A percentile compares a stretch with the other conserved stretches of the same genome.
Conservation (phyloP, 2,888 invertebrate genomes). For the Lysandra coridon region DNA sequence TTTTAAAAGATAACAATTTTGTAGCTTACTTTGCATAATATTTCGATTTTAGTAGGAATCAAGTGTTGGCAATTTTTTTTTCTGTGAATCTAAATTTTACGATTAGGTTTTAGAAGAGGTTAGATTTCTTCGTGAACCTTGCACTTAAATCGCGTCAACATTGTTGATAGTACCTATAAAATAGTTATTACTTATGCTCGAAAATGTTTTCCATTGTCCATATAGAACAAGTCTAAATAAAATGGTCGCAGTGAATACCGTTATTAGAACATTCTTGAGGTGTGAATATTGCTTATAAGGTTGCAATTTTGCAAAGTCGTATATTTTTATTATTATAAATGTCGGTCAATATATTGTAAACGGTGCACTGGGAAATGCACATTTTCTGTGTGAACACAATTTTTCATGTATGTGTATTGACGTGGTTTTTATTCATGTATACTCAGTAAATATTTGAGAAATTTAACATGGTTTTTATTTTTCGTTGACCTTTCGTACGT, state of each 20-base stretch:
- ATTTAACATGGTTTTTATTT: conserved; percentile 46
- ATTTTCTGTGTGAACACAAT: conserved; percentile 64
- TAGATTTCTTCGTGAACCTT: background rate
- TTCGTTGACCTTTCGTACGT: background rate
- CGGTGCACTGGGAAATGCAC: conserved; percentile 61
- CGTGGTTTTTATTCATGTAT: conserved; percentile 73
- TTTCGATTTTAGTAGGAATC: background rate
- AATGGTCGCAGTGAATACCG: conserved; percentile 34
- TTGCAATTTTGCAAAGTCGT: conserved; percentile 36
- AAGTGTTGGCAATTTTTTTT: background rate
- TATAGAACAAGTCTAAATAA: background rate
- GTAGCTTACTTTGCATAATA: background rate
- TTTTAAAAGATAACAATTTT: background rate
- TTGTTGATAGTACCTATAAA: background rate
- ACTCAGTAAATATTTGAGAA: conserved; percentile 67
- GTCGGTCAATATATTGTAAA: conserved; percentile 41
- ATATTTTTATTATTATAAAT: conserved; percentile 34
- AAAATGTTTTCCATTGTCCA: background rate
- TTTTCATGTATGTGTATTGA: conserved; percentile 68
- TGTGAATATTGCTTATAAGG: conserved; percentile 34
- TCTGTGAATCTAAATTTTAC: background rate
- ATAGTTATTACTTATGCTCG: background rate
- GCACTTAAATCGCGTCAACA: background rate
- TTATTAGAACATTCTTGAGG: conserved; percentile 31
- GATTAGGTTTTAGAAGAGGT: background rate